phyloP scores from a whole-genome alignment of 2,797 vertebrate genomes.

The Darevskia mixta region DNA sequence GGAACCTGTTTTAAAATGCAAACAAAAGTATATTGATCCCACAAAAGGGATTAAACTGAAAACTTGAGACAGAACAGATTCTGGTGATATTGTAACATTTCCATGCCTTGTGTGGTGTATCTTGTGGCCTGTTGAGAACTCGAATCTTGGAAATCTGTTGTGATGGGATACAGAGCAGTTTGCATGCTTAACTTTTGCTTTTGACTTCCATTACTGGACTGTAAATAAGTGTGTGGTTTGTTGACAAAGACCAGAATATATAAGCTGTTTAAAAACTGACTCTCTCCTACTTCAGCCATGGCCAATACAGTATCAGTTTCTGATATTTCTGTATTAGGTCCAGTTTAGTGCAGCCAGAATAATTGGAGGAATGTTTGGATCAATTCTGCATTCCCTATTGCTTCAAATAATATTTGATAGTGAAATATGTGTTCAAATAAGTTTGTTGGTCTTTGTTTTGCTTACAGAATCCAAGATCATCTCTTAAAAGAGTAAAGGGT shows the following conservation, averaged over 20 bases:
- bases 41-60: neutral
- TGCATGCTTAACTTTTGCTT: conserved; percentile 7
- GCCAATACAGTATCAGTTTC: neutral
- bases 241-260: conserved; percentile 13
- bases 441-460: neutral
- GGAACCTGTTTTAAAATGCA: conserved; percentile 18
- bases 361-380: neutral
- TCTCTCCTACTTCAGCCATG: neutral
- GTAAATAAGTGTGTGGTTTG: conserved; percentile 22
- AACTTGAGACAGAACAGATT: neutral
- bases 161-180: neutral
- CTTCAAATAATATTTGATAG: neutral
- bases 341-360: conserved; percentile 14
- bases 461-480: accelerated
- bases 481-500: neutral
- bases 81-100: neutral
- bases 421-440: conserved; percentile 16
- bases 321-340: conserved; percentile 30
- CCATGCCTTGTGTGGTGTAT: neutral
- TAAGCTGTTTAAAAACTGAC: conserved; percentile 22
- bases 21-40: neutral
- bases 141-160: conserved; percentile 36
- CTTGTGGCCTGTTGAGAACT: accelerated
- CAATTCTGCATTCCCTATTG: neutral
- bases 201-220: conserved; percentile 29